A percentile compares a stretch with the other conserved stretches of the same genome.
These are phyloP conservation scores for Oryzias javanicus DNA, from an alignment of 2,113 vertebrate species.

Conservation along the genomic window DNA sequence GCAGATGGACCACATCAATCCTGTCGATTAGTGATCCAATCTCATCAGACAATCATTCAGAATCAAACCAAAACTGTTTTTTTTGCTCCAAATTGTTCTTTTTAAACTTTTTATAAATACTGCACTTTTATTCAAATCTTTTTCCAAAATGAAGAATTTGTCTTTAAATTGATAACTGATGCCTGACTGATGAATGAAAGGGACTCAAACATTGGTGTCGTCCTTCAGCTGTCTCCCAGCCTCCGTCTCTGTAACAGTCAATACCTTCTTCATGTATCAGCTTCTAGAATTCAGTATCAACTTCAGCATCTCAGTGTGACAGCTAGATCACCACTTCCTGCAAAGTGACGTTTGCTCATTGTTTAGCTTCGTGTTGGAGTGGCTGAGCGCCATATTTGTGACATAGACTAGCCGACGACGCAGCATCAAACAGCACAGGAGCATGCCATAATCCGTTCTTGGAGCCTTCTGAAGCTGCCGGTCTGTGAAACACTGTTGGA, in stretches of 20 bases:
- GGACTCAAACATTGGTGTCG: conserved; percentile 3
- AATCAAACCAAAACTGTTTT: too few relatives aligned
- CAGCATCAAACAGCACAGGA: background rate
- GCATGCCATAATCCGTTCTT: conserved; percentile 1
- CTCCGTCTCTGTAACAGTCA: background rate
- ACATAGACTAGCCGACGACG: conserved; percentile 34
- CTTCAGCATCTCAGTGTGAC: background rate
- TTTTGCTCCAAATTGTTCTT: too few relatives aligned
- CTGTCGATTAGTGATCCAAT: background rate
- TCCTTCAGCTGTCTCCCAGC: background rate
- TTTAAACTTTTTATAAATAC: background rate
- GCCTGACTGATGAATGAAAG: background rate
- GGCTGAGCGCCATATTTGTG: conserved; percentile 26
- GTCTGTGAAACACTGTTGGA: conserved; percentile 1
- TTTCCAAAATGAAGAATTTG: background rate
- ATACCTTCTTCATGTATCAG: conserved; percentile 6
- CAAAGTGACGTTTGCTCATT: background rate
- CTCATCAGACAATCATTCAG: background rate
- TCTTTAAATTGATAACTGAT: too few relatives aligned
- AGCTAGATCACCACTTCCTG: background rate
- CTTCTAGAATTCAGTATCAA: background rate
- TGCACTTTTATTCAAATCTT: background rate
- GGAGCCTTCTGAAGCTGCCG: background rate
- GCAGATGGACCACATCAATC: conserved; percentile 4
- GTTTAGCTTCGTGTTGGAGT: conserved; percentile 25